phyloP scores from a whole-genome alignment of 2,113 vertebrate genomes.

The Struthidea cinerea region DNA sequence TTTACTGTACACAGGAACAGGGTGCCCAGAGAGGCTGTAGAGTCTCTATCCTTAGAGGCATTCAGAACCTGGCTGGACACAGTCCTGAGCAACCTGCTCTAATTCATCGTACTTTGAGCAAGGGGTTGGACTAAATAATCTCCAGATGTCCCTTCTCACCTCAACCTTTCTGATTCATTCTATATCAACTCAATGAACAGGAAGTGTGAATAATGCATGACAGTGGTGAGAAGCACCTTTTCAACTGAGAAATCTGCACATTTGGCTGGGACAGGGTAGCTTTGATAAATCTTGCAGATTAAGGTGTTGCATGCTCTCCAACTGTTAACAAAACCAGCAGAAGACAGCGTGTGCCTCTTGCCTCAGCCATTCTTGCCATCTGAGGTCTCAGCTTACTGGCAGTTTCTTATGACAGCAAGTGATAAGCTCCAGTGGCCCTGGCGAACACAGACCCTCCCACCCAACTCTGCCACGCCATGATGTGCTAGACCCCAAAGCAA shows the following conservation, averaged over 20 bases:
- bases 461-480: fast-evolving
- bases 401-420: not conserved
- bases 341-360: not conserved
- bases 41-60: not conserved
- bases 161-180: not conserved
- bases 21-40: not conserved
- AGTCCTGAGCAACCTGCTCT: not conserved
- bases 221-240: not conserved
- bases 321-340: not conserved
- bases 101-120: not conserved
- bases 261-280: not conserved
- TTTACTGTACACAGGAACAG: not conserved
- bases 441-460: not conserved
- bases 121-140: not conserved
- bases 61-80: not conserved
- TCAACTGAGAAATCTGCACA: not conserved
- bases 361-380: not conserved
- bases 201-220: not conserved
- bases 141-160: not conserved
- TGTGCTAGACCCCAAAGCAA: not conserved
- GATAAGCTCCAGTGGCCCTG: not conserved
- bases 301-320: not conserved
- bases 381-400: not conserved
- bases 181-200: not conserved
- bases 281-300: not conserved